Base-by-base conservation (phyloP, 2,797 vertebrate species). In the Rhinella marina region DNA sequence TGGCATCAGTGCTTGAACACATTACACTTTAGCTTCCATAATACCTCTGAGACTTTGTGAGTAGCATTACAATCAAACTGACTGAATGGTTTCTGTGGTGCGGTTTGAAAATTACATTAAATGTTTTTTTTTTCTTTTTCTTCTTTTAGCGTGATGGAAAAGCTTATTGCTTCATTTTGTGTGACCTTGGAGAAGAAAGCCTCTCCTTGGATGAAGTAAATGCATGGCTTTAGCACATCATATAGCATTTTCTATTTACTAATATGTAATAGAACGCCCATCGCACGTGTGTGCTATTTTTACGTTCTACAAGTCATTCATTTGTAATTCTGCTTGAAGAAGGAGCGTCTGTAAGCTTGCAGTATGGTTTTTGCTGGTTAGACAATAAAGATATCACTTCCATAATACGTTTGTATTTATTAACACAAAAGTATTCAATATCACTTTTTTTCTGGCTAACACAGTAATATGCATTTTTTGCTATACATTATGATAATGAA, bases 21-120 rank as follows among this genome's bases (percentile, higher is more conserved):
- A 89, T 86, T 86, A 89, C 84, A 89, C 88, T 89, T 89, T 82
- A 86, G 84, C 88, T 89, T 73, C 78, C 52, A 82, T 85, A 86
- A 89, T 86, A 82, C 84, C 88, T 86, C 80, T 32, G 84, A 86
- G 88, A 77, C 72, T 48, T 68, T 82, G 84, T 77, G 84, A 86
- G 88, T 72, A 86, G 88, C 88, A 89, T 89, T 89, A 82, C 79
- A 89, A 89, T 89, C 79, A 86, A 78, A 89, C 70, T 64, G 79
- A 61, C 84, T 89, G 86, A 83, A 88, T 82, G 76, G 75, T 80
- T 88, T 82, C 82, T 84, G 87, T 72, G 80, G 82, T 72, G 82
- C 54, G 62, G 64, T 83, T 66, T 80, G 82, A 73, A 84, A 88
- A 88, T 88, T 68, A 84, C 87, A 84, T 88, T 84, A 78, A 70